Conservation (phyloP, 2,113 vertebrate species). For the Pangasianodon hypophthalmus region DNA sequence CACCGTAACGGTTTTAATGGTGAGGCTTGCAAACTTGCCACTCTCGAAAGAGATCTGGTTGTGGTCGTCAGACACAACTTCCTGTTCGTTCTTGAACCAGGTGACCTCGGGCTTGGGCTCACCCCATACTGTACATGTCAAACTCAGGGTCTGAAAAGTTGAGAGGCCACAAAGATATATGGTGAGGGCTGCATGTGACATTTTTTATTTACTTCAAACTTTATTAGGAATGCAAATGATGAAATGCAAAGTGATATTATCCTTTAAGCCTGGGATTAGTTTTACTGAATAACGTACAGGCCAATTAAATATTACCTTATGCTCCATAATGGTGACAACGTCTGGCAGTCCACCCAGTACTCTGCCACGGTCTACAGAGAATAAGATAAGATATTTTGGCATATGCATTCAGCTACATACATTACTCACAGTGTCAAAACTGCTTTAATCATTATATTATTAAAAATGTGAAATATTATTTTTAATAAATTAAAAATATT, state of each 20-base stretch:
- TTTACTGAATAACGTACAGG: background rate
- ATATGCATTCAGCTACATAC: background rate
- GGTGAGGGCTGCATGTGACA: background rate
- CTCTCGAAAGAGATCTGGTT: constrained; percentile 82
- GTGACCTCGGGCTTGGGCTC: constrained; percentile 90
- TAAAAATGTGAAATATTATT: background rate
- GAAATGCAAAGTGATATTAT: background rate
- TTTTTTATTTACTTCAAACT: background rate
- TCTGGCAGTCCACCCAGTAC: constrained; percentile 93
- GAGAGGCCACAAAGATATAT: constrained; percentile 21
- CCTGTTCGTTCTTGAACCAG: constrained; percentile 96
- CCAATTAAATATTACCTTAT: constrained; percentile 80
- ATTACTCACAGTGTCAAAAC: background rate
- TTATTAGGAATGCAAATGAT: background rate
- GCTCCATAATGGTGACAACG: constrained; percentile 98
- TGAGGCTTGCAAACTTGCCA: constrained; percentile 84
- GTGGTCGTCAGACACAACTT: constrained; percentile 81
- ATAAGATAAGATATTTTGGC: background rate
- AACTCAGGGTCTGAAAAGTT: constrained; percentile 83
- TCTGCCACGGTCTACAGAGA: constrained; percentile 88
- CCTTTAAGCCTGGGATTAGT: background rate
- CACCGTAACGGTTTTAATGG: constrained; percentile 85
- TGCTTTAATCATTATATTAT: background rate
- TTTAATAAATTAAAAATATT: background rate
- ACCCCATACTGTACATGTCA: constrained; percentile 95